phyloP scores from a whole-genome alignment of 2,888 invertebrate species.

The Callosobruchus maculatus region DNA sequence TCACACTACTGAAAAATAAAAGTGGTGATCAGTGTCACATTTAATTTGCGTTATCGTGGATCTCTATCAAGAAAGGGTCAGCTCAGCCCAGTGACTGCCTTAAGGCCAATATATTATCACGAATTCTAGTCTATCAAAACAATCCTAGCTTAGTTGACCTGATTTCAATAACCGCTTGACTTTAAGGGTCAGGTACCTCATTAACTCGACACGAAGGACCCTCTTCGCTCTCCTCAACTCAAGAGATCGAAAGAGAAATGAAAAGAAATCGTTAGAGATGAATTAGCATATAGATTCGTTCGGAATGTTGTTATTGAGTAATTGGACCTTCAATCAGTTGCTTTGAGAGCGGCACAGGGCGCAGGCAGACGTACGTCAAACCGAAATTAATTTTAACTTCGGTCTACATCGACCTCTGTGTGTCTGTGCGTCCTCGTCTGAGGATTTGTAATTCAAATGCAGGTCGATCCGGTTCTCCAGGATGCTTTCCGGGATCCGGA shows the following conservation, averaged over 20 bases:
- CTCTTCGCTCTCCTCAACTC: background rate
- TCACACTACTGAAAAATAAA: too few species aligned
- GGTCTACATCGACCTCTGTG: conserved; percentile 17
- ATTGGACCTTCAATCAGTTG: conserved; percentile 33
- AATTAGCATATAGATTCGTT: conserved; percentile 36
- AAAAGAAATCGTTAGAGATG: conserved; percentile 23
- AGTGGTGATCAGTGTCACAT: too few species aligned
- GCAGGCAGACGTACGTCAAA: conserved; percentile 28
- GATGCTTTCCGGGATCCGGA: conserved; percentile 6
- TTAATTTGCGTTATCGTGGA: too few species aligned
- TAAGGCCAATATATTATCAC: too few species aligned
- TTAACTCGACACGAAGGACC: background rate
- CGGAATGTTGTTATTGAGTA: conserved; percentile 42
- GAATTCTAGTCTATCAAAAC: too few species aligned
- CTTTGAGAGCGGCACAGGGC: conserved; percentile 28
- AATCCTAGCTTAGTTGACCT: too few species aligned
- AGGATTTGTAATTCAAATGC: conserved; percentile 44
- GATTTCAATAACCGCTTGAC: too few species aligned
- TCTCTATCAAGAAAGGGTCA: too few species aligned
- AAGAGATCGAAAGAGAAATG: conserved; percentile 9
- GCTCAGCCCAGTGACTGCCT: too few species aligned
- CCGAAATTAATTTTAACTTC: conserved; percentile 43
- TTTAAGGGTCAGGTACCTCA: background rate
- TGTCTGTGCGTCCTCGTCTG: too few species aligned
- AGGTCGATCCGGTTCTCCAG: conserved; percentile 24